Conservation (phyloP, 2,797 vertebrate species). For the Eupleurogrammus muticus region DNA sequence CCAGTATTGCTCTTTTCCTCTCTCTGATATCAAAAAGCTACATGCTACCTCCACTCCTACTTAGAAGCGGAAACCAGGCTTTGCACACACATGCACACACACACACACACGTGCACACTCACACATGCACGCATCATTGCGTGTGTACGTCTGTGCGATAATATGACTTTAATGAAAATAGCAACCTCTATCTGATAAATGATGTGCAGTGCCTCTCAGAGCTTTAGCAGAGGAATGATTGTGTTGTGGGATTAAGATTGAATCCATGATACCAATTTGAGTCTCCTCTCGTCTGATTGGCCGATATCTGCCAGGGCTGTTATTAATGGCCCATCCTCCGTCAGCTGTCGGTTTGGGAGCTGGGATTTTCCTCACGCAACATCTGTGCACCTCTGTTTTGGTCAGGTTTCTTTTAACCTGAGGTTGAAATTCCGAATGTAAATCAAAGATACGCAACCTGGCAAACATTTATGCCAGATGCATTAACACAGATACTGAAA, state of each 20-base stretch:
- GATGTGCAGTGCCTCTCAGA: background rate
- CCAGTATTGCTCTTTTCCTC: slow-evolving; percentile 33
- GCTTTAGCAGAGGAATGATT: slow-evolving; percentile 17
- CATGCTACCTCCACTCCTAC: slow-evolving; percentile 12
- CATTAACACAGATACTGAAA: too few species aligned
- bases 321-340: slow-evolving; percentile 1
- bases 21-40: slow-evolving; percentile 45
- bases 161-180: slow-evolving; percentile 48
- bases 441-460: too few species aligned
- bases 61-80: slow-evolving; percentile 34
- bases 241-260: slow-evolving; percentile 27
- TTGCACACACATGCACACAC: slow-evolving; percentile 3
- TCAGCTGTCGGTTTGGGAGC: slow-evolving; percentile 14
- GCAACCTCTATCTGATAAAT: slow-evolving; percentile 26
- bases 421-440: too few species aligned
- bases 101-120: background rate
- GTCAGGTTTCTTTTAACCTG: too few species aligned
- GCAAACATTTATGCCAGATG: too few species aligned
- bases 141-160: slow-evolving; percentile 12
- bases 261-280: slow-evolving; percentile 20
- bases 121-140: background rate
- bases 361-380: background rate
- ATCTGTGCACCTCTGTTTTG: background rate
- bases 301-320: slow-evolving; percentile 4
- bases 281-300: slow-evolving; percentile 32